These are phyloP conservation scores for Regulus satrapa DNA, from an alignment of 2,113 vertebrate genomes.

Conservation along the genomic window DNA sequence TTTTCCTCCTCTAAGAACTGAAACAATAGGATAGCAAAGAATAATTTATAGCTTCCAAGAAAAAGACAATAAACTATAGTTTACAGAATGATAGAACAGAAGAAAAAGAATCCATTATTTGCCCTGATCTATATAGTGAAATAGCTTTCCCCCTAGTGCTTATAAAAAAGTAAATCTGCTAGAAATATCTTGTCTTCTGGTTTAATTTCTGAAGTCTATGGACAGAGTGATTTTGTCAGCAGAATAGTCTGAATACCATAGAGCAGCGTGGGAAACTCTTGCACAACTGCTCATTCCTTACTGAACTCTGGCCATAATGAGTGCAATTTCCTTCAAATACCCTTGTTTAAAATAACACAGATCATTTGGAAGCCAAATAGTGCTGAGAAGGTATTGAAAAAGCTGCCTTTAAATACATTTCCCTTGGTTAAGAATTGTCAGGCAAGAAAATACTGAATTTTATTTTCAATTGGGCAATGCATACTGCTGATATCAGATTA, in stretches of 20 bases:
- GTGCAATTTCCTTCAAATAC: constrained; percentile 34
- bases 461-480: background rate
- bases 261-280: background rate
- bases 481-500: background rate
- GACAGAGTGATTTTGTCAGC: background rate
- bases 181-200: background rate
- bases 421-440: background rate
- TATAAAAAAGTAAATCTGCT: background rate
- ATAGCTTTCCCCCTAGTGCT: background rate
- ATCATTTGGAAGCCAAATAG: constrained; percentile 2
- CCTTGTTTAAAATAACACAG: constrained; percentile 11
- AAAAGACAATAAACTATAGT: background rate
- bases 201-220: background rate
- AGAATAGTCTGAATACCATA: background rate
- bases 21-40: background rate
- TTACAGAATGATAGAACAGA: background rate
- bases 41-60: background rate
- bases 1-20: background rate
- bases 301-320: background rate
- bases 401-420: background rate
- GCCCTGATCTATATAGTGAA: background rate
- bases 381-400: constrained; percentile 5
- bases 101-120: background rate
- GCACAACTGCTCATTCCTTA: background rate
- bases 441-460: background rate